A percentile compares a stretch with the other conserved stretches of the same genome.
These are phyloP conservation scores for Xenops minutus DNA, from an alignment of 2,797 vertebrate genomes.

Conservation along the genomic window DNA sequence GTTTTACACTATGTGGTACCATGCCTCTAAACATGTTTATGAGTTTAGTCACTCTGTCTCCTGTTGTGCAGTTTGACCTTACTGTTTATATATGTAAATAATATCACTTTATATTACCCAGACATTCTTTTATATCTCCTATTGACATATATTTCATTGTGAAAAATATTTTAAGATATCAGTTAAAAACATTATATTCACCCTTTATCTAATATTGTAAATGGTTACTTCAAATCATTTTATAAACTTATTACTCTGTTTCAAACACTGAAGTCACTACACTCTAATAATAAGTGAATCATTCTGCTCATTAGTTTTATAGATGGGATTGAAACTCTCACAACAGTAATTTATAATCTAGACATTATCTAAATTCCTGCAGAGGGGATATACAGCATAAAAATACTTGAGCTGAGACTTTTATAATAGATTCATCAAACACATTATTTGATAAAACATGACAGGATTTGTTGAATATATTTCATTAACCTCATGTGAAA, in stretches of 20 bases:
- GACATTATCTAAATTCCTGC: background rate
- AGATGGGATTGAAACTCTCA: background rate
- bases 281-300: background rate
- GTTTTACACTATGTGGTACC: accelerated
- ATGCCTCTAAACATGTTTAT: accelerated
- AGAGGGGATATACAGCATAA: background rate
- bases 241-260: background rate
- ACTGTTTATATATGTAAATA: background rate
- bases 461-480: background rate
- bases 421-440: background rate
- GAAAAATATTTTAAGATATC: background rate
- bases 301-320: background rate
- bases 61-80: background rate
- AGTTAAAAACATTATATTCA: background rate
- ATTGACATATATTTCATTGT: background rate
- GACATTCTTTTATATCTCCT: background rate
- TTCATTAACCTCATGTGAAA: background rate
- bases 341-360: background rate
- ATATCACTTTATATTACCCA: background rate
- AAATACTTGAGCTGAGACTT: background rate
- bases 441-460: background rate
- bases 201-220: background rate
- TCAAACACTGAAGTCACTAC: background rate
- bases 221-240: background rate
- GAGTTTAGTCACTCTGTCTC: background rate